Base-by-base conservation (phyloP, 2,797 vertebrate genomes). In the Acanthurus lineatus region DNA sequence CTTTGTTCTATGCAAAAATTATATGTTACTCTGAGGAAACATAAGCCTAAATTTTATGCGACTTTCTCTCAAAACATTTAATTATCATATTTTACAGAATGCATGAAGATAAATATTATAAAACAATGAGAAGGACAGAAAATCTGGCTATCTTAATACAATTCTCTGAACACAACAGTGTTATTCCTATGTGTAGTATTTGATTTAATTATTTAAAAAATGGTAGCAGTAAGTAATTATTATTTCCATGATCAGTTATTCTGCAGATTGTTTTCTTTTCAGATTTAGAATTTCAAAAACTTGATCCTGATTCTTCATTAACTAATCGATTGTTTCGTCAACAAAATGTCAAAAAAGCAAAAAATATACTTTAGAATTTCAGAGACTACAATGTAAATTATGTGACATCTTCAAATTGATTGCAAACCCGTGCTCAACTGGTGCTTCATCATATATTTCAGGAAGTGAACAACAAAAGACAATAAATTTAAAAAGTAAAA, bases 11-110 rank as follows among this genome's bases (percentile, higher is more conserved):
- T 20, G 3, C 12, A 25, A 16, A 45, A 2, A 54, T 35, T 15
- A 15, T 42, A 5, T 51, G 7, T 32, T 56, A 12, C 6, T 68
- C 25, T n/a, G 22, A 42, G 54, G 4, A 38, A 3, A 19, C 14
- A n/a, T 16, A 52, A 67, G 22, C 14, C 0, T 42, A 9, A 4
- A 60, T 45, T 65, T 51, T 12, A 40, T 22, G 7, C 3, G 0
- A 17, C 64, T 51, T 45, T 28, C 51, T 48, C 20, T 74, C 15
- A 51, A 9, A 40, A 76, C 17, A 7, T 58, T 60, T 53, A 32
- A 44, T 57, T 22, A 47, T 62, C 28, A 10, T n/a, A 51, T 60
- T 47, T 69, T 32, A 57, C 35, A 51, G 20, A 61, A 54, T 19
- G 4, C 10, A 48, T 35, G 19, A 48, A 25, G 48, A 35, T 65